Evolutionary conservation across 2,888 invertebrate species (phyloP), one percentile per base, ranked within the genome.

Genomic region (Allophyes oxyacanthae): DNA sequence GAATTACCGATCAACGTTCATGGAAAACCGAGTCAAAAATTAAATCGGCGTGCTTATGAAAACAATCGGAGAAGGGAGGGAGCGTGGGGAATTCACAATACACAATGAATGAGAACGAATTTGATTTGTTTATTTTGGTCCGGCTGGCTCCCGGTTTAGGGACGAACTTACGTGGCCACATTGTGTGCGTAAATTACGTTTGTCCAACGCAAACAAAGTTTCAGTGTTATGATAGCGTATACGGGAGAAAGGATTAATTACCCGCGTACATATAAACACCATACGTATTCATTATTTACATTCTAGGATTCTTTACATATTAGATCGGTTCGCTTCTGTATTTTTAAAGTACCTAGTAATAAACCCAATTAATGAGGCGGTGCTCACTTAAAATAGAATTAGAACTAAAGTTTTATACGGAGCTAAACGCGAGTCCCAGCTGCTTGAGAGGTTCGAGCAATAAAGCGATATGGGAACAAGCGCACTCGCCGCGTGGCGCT

Each of bases 111-210:
- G 69, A 59, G 63, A 77, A 75, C 56, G 69, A 81, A 79, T 79
- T 80, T 79, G 82, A 83, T 84, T 85, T 89, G 87, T 91, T 91
- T 91, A 81, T 86, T 88, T 88, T 87, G 82, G 78, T 75, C 73
- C 72, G 28, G 28, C 20, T 20, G 60, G 75, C 74, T 82, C 65
- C 75, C 76, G 72, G 66, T 72, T 72, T 79, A 75, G 78, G 81
- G 75, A 77, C 71, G 78, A 83, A 84, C 82, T 86, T 78, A 78
- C 77, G 72, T 71, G 72, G 78, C 70, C 80, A 82, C 82, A 87
- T 84, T 90, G 90, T 86, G 77, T 75, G 74, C 83, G 82, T 82
- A 88, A 90, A 89, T 90, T 86, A 81, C 78, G 82, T 90, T 87
- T 87, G 86, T 85, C 77, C 69, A 75, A 65, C 68, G 82, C 79